Base-by-base conservation (phyloP, 2,797 vertebrate species). In the Amniataba percoides region DNA sequence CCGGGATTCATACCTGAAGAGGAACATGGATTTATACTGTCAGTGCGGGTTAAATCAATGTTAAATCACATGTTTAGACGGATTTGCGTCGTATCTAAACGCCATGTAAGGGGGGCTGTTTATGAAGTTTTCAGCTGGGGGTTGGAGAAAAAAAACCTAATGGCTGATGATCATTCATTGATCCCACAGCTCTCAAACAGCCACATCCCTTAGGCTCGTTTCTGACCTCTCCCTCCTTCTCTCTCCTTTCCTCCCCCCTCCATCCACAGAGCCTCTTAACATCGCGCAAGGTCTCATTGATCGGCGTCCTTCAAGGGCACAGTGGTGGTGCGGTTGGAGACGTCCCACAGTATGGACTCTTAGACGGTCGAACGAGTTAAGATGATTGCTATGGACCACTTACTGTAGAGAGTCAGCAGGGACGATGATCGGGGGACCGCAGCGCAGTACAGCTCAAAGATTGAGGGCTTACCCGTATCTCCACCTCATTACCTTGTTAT, bases 401-500 rank as follows among this genome's bases (percentile, higher is more conserved):
- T 55, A 67, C 69, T 78, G 58, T 49, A n/a, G 57, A 57, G 31
- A 78, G 51, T 76, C 57, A 77, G 61, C 56, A 39, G 71, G 61
- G 64, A 72, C 16, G 19, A 56, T 48, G 79, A 86, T 76, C 67
- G 71, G 65, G 63, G 66, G 74, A 74, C 73, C 59, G 56, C 59
- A 53, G 57, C 0, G 0, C 18, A 64, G 67, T 27, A 40, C 62
- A 74, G 76, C 79, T 78, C 64, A 57, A 49, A 76, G 79, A 86
- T 71, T 74, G 62, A 80, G 60, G 59, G 74, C 63, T 80, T 57
- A 70, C 61, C 25, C 58, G 68, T 80, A 75, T 78, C 76, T 80
- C 58, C 64, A 80, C 74, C 78, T 88, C 86, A 92, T 90, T 88
- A 89, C 71, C 55, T 67, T 64, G 69, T 88, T 88, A 82, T 84